phyloP scores from a whole-genome alignment of 2,888 invertebrate genomes.

The Drosophila hamatofila region DNA sequence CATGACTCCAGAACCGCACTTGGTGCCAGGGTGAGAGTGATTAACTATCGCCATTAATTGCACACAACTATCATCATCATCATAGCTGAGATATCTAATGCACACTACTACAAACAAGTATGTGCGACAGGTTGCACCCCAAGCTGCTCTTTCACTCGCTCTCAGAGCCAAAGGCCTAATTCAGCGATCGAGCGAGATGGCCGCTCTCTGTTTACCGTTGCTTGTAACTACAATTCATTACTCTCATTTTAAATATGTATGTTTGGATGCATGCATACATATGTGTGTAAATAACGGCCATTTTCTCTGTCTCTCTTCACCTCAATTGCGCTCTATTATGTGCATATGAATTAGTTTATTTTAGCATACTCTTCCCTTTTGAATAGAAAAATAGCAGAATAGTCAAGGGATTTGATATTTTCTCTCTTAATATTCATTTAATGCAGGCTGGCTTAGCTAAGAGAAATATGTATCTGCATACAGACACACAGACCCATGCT shows the following conservation, averaged over 20 bases:
- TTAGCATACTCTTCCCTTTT: background rate
- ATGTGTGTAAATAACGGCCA: background rate
- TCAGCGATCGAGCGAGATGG: background rate
- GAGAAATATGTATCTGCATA: background rate
- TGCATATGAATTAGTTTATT: background rate
- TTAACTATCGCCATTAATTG: background rate
- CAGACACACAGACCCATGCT: background rate
- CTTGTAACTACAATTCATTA: background rate
- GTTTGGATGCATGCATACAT: background rate
- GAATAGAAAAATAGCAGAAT: background rate
- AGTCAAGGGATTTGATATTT: background rate
- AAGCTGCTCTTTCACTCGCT: background rate
- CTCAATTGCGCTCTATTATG: background rate
- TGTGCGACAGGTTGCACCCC: background rate
- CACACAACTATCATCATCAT: background rate
- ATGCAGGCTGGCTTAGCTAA: background rate
- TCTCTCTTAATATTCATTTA: background rate
- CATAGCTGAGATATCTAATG: background rate
- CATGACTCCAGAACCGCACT: conserved; percentile 89
- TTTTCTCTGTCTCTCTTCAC: background rate
- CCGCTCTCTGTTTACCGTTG: background rate
- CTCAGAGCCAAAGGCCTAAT: background rate
- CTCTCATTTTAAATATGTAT: background rate
- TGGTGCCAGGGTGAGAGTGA: conserved; percentile 89
- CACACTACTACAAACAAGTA: background rate